phyloP scores from a whole-genome alignment of 2,797 vertebrate genomes.

The Protosalanx chinensis region DNA sequence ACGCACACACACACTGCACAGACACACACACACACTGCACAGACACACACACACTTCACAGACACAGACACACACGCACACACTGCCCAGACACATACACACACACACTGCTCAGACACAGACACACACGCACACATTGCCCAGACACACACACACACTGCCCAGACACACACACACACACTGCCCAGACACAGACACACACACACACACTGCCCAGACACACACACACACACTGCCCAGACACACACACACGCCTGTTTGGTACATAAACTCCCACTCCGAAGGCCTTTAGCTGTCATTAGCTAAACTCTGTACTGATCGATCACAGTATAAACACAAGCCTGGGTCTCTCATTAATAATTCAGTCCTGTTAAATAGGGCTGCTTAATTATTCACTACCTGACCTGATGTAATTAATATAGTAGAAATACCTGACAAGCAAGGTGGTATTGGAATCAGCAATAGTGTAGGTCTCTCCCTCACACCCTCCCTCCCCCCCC shows the following conservation, averaged over 20 bases:
- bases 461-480: constrained; percentile 44
- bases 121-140: too few relatives aligned
- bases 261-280: constrained; percentile 29
- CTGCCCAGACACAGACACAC: too few relatives aligned
- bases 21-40: too few relatives aligned
- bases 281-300: constrained; percentile 70
- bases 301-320: constrained; percentile 69
- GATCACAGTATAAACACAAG: constrained; percentile 76
- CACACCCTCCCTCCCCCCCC: neutral
- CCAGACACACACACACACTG: too few relatives aligned
- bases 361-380: constrained; percentile 80
- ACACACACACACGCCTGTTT: neutral
- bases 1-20: neutral
- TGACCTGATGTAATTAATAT: constrained; percentile 82
- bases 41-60: neutral
- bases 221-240: neutral
- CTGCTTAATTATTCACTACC: constrained; percentile 78
- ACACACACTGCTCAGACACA: too few relatives aligned
- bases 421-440: constrained; percentile 76
- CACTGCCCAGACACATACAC: neutral
- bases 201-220: too few relatives aligned
- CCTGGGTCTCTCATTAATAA: constrained; percentile 75
- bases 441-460: constrained; percentile 68
- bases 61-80: constrained; percentile 4
- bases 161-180: neutral